Evolutionary conservation across 2,888 invertebrate genomes (phyloP).

Genomic region (Lepidochitona cinerea): DNA sequence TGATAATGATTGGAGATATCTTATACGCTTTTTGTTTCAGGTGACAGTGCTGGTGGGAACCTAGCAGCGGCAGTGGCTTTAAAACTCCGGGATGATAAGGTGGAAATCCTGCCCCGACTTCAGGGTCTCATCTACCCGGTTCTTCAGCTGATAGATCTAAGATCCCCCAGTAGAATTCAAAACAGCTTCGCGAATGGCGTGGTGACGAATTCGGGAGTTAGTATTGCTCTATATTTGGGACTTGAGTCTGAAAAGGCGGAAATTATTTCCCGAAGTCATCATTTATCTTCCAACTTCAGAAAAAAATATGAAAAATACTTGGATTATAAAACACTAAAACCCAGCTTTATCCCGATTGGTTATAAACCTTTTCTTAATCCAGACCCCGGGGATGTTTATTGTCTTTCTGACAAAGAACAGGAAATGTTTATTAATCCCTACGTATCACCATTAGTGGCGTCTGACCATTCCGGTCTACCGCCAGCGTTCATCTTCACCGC

Average conservation of each 20-base stretch:
- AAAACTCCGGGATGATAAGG: background rate
- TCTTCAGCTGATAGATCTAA: background rate
- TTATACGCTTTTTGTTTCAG: background rate
- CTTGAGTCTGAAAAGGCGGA: background rate
- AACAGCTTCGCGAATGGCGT: background rate
- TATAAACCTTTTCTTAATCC: background rate
- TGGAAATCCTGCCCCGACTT: background rate
- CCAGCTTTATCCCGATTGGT: background rate
- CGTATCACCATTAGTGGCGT: background rate
- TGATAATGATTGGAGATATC: too few species aligned
- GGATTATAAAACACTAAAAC: background rate
- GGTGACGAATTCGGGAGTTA: background rate
- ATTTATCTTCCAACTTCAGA: background rate
- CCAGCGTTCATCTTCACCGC: background rate
- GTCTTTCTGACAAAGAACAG: too few species aligned
- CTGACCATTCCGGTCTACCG: background rate
- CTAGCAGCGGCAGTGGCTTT: conserved; percentile 9
- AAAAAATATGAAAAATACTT: background rate
- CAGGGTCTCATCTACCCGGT: conserved; percentile 3
- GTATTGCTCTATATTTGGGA: background rate
- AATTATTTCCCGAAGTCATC: background rate
- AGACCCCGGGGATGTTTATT: too few species aligned
- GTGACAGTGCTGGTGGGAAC: conserved; percentile 7
- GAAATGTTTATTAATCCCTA: too few species aligned
- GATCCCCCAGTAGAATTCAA: background rate